These are phyloP conservation scores for Herpailurus yagouaroundi DNA, from an alignment of 2,113 vertebrate genomes.

Conservation along the genomic window DNA sequence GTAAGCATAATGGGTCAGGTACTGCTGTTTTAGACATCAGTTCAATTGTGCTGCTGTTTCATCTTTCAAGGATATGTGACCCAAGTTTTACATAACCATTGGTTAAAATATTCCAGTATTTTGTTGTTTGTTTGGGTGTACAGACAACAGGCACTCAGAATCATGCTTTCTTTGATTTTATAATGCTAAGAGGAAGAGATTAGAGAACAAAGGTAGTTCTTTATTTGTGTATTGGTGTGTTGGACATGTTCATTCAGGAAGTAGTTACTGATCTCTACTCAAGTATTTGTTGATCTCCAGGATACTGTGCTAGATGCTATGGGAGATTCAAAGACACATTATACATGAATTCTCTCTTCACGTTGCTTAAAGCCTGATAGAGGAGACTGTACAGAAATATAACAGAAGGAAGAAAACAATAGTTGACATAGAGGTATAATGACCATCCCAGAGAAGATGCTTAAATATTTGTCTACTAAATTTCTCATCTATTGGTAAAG, in stretches of 20 bases:
- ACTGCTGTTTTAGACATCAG: background rate
- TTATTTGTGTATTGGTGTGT: background rate
- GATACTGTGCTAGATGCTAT: background rate
- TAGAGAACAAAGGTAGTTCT: background rate
- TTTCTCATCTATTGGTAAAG: background rate
- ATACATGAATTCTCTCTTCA: background rate
- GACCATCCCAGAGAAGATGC: background rate
- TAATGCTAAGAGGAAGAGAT: background rate
- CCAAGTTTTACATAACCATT: background rate
- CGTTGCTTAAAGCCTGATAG: background rate
- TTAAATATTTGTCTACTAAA: background rate
- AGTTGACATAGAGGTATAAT: background rate
- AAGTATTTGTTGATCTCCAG: background rate
- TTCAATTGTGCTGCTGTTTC: background rate
- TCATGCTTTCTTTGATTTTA: background rate
- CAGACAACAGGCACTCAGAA: background rate
- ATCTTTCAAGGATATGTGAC: background rate
- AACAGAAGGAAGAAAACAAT: background rate
- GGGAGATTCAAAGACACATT: background rate
- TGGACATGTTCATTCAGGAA: background rate
- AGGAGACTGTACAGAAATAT: background rate
- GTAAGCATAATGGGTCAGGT: background rate
- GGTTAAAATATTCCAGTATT: background rate
- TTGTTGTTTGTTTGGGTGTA: background rate
- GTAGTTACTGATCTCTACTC: constrained; percentile 39